A percentile compares a stretch with the other conserved stretches of the same genome.
Evolutionary conservation across 2,113 vertebrate genomes (phyloP).

Genomic region (Rhinoderma darwinii): DNA sequence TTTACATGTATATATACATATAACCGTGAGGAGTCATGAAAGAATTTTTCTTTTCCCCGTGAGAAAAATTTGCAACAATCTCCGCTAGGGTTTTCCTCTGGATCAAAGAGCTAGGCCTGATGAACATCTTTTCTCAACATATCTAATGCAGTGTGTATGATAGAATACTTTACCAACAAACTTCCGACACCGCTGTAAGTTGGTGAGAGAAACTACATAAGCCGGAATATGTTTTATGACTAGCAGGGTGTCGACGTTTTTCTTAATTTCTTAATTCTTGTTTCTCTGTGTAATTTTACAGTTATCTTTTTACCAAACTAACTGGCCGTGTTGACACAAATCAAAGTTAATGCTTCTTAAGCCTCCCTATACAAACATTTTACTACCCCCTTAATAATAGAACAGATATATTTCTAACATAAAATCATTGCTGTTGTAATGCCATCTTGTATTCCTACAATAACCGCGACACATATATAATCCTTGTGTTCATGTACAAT

Average conservation of each 20-base stretch:
- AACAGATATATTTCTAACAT: conserved; percentile 14
- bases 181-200: no score
- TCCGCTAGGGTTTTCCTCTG: not conserved
- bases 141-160: not conserved
- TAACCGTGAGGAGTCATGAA: no score
- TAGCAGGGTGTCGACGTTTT: not conserved
- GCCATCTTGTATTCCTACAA: not conserved
- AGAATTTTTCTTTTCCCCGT: no score
- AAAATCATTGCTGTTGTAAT: conserved; percentile 8
- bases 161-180: not conserved
- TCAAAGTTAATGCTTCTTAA: conserved; percentile 7
- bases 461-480: not conserved
- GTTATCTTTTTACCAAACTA: not conserved
- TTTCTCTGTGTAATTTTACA: not conserved
- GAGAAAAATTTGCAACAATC: no score
- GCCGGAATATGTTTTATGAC: not conserved
- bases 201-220: not conserved
- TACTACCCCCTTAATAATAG: not conserved
- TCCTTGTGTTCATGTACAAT: not conserved
- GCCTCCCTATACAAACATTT: conserved; percentile 17
- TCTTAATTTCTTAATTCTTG: not conserved
- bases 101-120: not conserved
- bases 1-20: no score
- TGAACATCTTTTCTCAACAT: not conserved
- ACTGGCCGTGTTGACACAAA: not conserved